These are phyloP conservation scores for Falco cherrug DNA, from an alignment of 2,797 vertebrate genomes.

Conservation along the genomic window DNA sequence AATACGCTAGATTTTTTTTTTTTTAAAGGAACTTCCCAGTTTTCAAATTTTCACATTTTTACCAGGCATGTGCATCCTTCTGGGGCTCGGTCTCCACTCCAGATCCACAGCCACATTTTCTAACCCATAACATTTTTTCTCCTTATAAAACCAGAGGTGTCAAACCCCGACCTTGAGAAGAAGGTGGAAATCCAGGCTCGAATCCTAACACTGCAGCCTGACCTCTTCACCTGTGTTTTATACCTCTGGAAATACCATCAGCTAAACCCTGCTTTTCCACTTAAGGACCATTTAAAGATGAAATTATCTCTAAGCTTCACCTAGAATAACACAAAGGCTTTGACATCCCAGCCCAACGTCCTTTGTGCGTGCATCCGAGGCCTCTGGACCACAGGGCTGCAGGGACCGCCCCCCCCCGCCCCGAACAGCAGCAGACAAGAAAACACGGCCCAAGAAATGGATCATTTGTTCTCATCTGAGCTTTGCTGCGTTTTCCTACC, in stretches of 20 bases:
- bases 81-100: not conserved
- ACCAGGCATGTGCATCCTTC: not conserved
- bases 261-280: not conserved
- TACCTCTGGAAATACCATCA: not conserved
- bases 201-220: not conserved
- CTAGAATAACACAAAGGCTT: not conserved
- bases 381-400: no score
- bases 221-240: not conserved
- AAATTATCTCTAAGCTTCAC: not conserved
- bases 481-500: not conserved
- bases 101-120: not conserved
- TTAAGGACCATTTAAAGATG: not conserved
- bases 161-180: not conserved
- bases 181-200: not conserved
- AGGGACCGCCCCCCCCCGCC: no score
- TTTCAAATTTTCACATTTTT: not conserved
- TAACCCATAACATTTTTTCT: not conserved
- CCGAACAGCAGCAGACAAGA: fast-evolving
- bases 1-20: no score
- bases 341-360: not conserved
- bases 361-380: not conserved
- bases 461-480: not conserved
- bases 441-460: fast-evolving
- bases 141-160: not conserved
- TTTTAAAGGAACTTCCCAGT: not conserved